Percentiles rank a stretch among this genome's conserved stretches.
phyloP scores from a whole-genome alignment of 2,113 vertebrate species.

The Etheostoma cragini region DNA sequence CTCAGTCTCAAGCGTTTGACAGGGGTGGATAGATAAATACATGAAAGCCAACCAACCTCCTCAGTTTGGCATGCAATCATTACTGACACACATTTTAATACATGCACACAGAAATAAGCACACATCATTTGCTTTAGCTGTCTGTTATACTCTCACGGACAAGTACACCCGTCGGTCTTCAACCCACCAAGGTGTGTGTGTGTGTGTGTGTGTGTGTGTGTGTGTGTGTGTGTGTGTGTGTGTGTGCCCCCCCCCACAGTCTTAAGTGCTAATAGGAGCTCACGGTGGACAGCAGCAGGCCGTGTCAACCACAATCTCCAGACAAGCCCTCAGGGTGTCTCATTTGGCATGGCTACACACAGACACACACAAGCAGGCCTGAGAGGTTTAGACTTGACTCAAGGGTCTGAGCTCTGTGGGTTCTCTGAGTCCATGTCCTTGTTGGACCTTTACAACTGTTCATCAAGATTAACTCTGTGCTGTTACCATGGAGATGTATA shows the following conservation, averaged over 20 bases:
- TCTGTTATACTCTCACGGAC: not conserved
- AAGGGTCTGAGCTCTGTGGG: slow-evolving; percentile 48
- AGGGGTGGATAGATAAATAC: slow-evolving; percentile 43
- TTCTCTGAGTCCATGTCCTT: slow-evolving; percentile 64
- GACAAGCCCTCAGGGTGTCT: slow-evolving; percentile 82
- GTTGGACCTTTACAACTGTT: slow-evolving; percentile 62
- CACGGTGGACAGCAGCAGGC: slow-evolving; percentile 78
- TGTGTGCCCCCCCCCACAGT: slow-evolving; percentile 39
- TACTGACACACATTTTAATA: slow-evolving; percentile 34
- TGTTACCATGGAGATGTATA: slow-evolving; percentile 39
- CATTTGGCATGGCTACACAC: slow-evolving; percentile 74
- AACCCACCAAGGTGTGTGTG: slow-evolving; percentile 62
- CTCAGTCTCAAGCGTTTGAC: slow-evolving; percentile 62
- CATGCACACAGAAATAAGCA: slow-evolving; percentile 24
- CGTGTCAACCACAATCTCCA: slow-evolving; percentile 80
- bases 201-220: slow-evolving; percentile 31
- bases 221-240: slow-evolving; percentile 35
- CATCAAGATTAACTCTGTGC: slow-evolving; percentile 54
- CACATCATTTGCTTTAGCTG: slow-evolving; percentile 15
- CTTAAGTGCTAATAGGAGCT: slow-evolving; percentile 79
- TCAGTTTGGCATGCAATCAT: slow-evolving; percentile 40
- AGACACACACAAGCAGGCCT: slow-evolving; percentile 43
- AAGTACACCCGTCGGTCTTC: slow-evolving; percentile 21
- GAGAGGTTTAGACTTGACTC: slow-evolving; percentile 64
- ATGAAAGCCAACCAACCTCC: slow-evolving; percentile 49